These are phyloP conservation scores for Zoanthus sansibaricus DNA, from an alignment of 92 coral and sea anemone species.

Conservation along the genomic window DNA sequence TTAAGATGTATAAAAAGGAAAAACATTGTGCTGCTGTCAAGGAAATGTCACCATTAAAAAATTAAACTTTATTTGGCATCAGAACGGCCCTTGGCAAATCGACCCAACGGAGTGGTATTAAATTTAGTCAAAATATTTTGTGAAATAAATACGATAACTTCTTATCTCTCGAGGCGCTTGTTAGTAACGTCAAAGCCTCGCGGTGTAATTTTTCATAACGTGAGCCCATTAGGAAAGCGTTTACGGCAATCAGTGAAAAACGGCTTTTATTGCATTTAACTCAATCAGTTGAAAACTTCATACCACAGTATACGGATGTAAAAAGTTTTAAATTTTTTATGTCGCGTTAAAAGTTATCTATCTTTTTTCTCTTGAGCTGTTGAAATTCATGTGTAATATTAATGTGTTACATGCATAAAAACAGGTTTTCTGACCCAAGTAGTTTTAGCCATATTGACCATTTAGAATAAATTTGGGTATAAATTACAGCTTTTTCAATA, in stretches of 20 bases:
- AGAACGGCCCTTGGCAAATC: conserved; percentile 28
- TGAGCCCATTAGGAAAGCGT: conserved; percentile 21
- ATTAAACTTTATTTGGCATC: conserved; percentile 42
- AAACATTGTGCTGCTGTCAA: conserved; percentile 6
- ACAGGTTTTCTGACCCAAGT: too few species aligned
- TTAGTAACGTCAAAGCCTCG: conserved; percentile 26
- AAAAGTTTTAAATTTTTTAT: not conserved
- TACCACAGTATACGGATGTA: not conserved
- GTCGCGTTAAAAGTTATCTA: too few species aligned
- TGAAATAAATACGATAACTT: conserved; percentile 22
- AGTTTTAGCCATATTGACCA: too few species aligned
- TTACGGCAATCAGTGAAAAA: not conserved
- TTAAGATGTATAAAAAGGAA: not conserved
- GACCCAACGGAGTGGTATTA: conserved; percentile 36
- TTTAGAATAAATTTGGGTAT: too few species aligned
- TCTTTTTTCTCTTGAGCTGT: too few species aligned
- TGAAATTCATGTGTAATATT: too few species aligned
- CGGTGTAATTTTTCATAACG: conserved; percentile 31
- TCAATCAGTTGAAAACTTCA: not conserved
- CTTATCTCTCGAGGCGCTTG: conserved; percentile 21
- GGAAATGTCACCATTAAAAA: conserved; percentile 34
- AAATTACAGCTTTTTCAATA: too few species aligned
- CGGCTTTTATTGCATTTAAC: not conserved
- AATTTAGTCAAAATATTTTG: conserved; percentile 46
- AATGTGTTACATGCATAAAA: too few species aligned